phyloP scores from a whole-genome alignment of 2,113 vertebrate genomes.

The Colius striatus region DNA sequence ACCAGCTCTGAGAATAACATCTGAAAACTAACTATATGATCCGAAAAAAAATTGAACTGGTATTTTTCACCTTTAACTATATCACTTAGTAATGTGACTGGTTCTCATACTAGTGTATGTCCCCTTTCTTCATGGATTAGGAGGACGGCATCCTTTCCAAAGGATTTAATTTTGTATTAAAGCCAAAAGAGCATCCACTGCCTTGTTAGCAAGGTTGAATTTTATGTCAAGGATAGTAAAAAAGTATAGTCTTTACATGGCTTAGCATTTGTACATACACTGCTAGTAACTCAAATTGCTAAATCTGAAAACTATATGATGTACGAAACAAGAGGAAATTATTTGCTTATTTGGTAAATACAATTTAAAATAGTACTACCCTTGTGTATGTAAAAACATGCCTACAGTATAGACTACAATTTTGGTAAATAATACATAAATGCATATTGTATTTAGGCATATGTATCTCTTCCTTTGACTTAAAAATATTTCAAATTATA shows the following conservation, averaged over 20 bases:
- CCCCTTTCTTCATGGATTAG: not conserved
- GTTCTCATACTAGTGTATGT: not conserved
- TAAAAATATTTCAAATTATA: not conserved
- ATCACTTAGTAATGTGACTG: not conserved
- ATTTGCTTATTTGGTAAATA: not conserved
- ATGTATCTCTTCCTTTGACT: not conserved
- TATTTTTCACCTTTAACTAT: not conserved
- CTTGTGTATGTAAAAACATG: not conserved
- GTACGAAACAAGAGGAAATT: not conserved
- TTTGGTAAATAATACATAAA: not conserved
- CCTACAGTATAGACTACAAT: not conserved
- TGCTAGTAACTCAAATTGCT: not conserved
- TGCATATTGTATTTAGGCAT: not conserved
- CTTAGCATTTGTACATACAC: not conserved
- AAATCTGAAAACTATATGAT: not conserved
- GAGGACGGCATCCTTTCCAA: not conserved
- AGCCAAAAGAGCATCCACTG: not conserved
- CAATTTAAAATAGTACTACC: not conserved
- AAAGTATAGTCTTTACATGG: not conserved
- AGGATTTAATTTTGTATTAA: not conserved
- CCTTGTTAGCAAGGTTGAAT: not conserved
- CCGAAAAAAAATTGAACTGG: not conserved
- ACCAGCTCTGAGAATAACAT: not conserved
- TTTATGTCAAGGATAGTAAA: not conserved
- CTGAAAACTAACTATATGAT: not conserved